phyloP scores from a whole-genome alignment of 2,888 invertebrate species.

The Spilarctia lutea region DNA sequence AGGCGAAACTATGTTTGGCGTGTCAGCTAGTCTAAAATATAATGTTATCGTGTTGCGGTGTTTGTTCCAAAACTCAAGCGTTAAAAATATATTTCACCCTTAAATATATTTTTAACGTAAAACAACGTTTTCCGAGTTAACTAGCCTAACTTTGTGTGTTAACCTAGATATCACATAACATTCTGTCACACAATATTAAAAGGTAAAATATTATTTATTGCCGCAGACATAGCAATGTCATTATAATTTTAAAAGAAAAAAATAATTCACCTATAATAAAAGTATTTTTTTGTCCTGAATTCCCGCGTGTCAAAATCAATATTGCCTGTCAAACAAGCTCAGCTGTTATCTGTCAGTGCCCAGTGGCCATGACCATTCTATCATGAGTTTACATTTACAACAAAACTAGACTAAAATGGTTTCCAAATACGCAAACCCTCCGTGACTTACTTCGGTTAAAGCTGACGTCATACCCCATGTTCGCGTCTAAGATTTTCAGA shows the following conservation, averaged over 20 bases:
- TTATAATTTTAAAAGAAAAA: no score
- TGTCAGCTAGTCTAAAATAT: no score
- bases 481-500: conserved; percentile 18
- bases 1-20: no score
- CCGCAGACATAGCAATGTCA: neutral
- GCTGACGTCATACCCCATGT: conserved; percentile 43
- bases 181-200: no score
- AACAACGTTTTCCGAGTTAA: no score
- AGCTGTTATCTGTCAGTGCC: conserved; percentile 28
- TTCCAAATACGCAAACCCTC: conserved; percentile 48
- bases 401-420: conserved; percentile 42
- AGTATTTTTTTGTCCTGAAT: neutral
- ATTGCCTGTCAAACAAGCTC: neutral
- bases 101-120: no score
- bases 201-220: neutral
- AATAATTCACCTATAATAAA: no score
- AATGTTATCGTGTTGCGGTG: no score
- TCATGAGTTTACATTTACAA: conserved; percentile 5
- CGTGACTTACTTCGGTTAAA: conserved; percentile 24
- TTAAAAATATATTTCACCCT: no score
- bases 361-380: neutral
- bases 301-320: conserved; percentile 22
- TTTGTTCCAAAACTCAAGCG: no score
- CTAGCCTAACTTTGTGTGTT: no score
- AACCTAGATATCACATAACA: no score